Percentiles rank a stretch among this genome's conserved stretches.
phyloP scores from a whole-genome alignment of 2,888 invertebrate species.

The Ashinkailepas kermadecensis region DNA sequence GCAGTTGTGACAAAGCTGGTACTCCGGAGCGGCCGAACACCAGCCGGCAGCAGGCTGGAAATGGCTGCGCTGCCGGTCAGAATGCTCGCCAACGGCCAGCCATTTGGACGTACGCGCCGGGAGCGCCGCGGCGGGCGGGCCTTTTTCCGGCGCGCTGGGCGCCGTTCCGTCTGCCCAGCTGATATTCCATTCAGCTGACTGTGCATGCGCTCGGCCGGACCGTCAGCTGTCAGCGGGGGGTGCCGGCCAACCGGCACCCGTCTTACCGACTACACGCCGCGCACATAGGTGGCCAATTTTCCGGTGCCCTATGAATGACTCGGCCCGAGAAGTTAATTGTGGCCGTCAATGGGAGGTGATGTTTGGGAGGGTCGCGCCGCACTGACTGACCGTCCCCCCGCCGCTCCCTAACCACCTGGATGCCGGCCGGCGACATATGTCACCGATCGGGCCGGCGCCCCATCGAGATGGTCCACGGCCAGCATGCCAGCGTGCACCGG shows the following conservation, averaged over 20 bases:
- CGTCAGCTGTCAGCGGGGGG: neutral
- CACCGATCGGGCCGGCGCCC: neutral
- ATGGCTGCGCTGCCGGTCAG: neutral
- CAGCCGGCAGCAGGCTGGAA: neutral
- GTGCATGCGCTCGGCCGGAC: too few relatives aligned
- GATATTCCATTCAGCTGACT: too few relatives aligned
- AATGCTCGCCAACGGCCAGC: neutral
- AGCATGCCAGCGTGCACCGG: neutral
- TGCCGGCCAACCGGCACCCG: neutral
- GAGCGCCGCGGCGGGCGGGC: neutral
- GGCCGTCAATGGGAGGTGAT: conserved; percentile 15
- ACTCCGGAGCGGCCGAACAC: neutral
- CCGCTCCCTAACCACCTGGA: neutral
- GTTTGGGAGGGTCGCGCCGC: neutral
- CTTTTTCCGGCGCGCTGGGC: neutral
- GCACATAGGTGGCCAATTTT: neutral
- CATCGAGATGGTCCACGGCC: neutral
- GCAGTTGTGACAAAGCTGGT: neutral
- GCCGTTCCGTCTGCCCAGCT: too few relatives aligned
- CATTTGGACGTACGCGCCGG: neutral
- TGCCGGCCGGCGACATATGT: neutral
- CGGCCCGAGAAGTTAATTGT: neutral
- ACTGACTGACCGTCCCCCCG: neutral
- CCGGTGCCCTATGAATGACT: neutral
- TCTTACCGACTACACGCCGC: neutral